phyloP scores from a whole-genome alignment of 2,113 vertebrate genomes.

The Gasterosteus aculeatus region DNA sequence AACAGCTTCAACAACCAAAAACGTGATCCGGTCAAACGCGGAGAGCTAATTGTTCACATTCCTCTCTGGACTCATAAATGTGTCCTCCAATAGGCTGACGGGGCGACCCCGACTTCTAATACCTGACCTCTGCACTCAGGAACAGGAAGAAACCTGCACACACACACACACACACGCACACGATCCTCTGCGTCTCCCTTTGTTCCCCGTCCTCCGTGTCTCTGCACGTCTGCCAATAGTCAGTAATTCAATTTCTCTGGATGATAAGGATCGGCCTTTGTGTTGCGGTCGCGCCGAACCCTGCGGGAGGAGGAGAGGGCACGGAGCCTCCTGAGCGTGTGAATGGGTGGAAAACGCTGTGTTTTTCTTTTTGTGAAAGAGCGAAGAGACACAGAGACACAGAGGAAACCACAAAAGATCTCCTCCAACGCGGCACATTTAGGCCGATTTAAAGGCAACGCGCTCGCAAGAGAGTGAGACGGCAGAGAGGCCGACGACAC shows the following conservation, averaged over 20 bases:
- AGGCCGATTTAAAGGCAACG: conserved; percentile 57
- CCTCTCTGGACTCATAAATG: conserved; percentile 35
- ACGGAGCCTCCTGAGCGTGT: conserved; percentile 48
- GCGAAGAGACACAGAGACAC: conserved; percentile 31
- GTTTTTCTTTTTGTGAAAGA: conserved; percentile 53
- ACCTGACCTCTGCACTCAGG: conserved; percentile 38
- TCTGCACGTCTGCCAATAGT: conserved; percentile 32
- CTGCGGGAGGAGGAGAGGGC: conserved; percentile 11
- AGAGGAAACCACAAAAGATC: conserved; percentile 59
- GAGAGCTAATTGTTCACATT: conserved; percentile 54
- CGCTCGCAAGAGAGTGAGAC: conserved; percentile 43
- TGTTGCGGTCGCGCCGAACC: conserved; percentile 19
- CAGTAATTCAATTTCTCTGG: conserved; percentile 51
- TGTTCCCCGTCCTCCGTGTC: conserved; percentile 17
- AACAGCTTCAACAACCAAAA: conserved; percentile 18
- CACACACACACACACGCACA: conserved; percentile 1
- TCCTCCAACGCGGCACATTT: conserved; percentile 59
- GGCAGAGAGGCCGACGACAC: conserved; percentile 7
- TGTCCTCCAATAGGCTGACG: conserved; percentile 42
- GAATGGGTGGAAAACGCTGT: conserved; percentile 22
- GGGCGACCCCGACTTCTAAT: conserved; percentile 21
- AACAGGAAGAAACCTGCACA: conserved; percentile 49
- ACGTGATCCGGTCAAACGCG: conserved; percentile 15
- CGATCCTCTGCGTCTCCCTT: conserved; percentile 10
- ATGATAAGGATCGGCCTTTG: conserved; percentile 51